Evolutionary conservation across 2,888 invertebrate species (phyloP), one percentile per base, ranked within the genome.

Genomic region (Drosophila pseudotalamancana): DNA sequence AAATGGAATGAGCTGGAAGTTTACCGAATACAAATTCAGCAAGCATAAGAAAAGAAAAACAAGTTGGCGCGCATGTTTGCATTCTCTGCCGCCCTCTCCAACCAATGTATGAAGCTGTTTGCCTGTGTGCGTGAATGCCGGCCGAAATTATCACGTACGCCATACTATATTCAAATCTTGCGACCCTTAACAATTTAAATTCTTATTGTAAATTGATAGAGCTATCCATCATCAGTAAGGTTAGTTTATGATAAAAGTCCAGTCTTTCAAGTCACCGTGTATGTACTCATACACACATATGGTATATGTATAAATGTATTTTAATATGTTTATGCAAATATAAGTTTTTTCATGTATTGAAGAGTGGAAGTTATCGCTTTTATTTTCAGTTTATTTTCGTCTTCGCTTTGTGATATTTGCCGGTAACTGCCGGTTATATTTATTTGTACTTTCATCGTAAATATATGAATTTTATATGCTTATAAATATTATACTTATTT

Each of bases 81-180:
- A 31, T 55, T 32, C 16, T 43, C 32, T 27, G n/a, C 16, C 32
- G 31, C 55, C 43, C 46, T 32, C 49, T 46, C 23, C 49, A 19
- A 37, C 6, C 12, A 12, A 32, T 5, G 16, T 2, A 9, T 12
- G 25, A 42, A 48, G 37, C 43, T 54, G 55, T 49, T 48, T 46
- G 51, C 3, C 16, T 39, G 64, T 64, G 60, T 85, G 83, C 64
- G 76, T 81, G 75, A 62, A 68, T 53, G 76, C 67, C 69, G 80
- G 73, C 39, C 55, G 53, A 57, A 50, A 72, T 68, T 71, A 79
- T 83, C 86, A 86, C 80, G 83, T 86, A 82, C 53, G 42, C 81
- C 79, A 51, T 29, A 46, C 43, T 8, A 31, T 12, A 63, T 25
- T 50, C 29, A 12, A 60, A 53, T 49, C 34, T 48, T 34, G 34